Percentiles rank a stretch among this genome's conserved stretches.
Conservation (phyloP, 2,888 invertebrate species). For the Poecilobothrus nobilitatus region DNA sequence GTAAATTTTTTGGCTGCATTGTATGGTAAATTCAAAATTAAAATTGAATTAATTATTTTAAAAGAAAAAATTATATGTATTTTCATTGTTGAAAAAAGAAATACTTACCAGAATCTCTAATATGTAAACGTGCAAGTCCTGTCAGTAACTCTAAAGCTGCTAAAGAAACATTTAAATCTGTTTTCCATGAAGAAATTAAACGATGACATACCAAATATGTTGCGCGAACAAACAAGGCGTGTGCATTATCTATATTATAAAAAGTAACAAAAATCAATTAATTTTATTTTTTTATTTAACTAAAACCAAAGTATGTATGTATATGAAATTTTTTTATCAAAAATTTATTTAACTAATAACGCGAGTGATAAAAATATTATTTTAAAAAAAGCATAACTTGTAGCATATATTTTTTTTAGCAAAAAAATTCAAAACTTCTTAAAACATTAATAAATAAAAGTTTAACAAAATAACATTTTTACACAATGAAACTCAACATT, state of each 20-base stretch:
- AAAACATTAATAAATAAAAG: slow-evolving; percentile 13
- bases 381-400: no score
- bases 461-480: no score
- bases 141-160: slow-evolving; percentile 87
- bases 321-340: no score
- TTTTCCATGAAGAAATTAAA: slow-evolving; percentile 92
- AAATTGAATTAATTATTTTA: slow-evolving; percentile 19
- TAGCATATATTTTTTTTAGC: not conserved
- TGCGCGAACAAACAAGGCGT: slow-evolving; percentile 82
- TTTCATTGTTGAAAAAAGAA: not conserved
- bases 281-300: slow-evolving; percentile 9
- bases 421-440: not conserved
- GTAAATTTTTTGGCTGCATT: slow-evolving; percentile 49
- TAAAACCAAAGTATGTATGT: slow-evolving; percentile 5
- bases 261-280: slow-evolving; percentile 9
- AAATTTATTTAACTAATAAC: not conserved
- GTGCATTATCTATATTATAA: slow-evolving; percentile 61
- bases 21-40: slow-evolving; percentile 25
- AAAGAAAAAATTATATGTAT: slow-evolving; percentile 9
- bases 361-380: not conserved
- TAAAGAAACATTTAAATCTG: slow-evolving; percentile 85
- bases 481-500: slow-evolving; percentile 19
- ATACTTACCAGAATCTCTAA: slow-evolving; percentile 71
- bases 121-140: slow-evolving; percentile 81
- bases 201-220: slow-evolving; percentile 92